Percentiles rank a stretch among this genome's conserved stretches.
These are phyloP conservation scores for Strigamia crassipes DNA, from an alignment of 2,888 invertebrate species.

Conservation along the genomic window DNA sequence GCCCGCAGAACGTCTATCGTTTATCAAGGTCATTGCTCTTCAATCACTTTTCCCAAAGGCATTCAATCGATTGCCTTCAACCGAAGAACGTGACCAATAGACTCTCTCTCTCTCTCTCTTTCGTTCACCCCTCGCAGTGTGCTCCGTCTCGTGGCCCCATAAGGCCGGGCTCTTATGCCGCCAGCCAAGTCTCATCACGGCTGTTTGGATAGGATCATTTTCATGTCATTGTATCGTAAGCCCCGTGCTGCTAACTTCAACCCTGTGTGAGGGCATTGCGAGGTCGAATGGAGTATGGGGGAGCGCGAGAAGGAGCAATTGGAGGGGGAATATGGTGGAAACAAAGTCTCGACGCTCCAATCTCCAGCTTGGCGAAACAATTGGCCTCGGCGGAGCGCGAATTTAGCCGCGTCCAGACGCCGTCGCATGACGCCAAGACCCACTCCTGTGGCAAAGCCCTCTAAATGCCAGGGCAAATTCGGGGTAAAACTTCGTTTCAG, in stretches of 20 bases:
- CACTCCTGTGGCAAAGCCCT: conserved; percentile 40
- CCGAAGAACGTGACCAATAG: conserved; percentile 12
- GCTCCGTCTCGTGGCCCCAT: conserved; percentile 15
- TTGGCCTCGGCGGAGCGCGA: conserved; percentile 29
- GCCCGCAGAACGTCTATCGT: background rate
- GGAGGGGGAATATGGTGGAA: background rate
- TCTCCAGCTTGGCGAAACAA: conserved; percentile 45
- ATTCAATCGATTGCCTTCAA: conserved; percentile 27
- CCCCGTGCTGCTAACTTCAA: conserved; percentile 32
- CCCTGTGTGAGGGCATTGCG: conserved; percentile 5
- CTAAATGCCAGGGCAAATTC: conserved; percentile 48
- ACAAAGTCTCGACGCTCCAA: conserved; percentile 37
- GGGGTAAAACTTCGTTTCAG: conserved; percentile 49
- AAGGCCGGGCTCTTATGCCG: background rate
- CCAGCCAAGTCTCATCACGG: conserved; percentile 35
- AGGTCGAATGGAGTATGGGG: conserved; percentile 13
- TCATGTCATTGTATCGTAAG: conserved; percentile 45
- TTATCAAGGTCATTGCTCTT: conserved; percentile 35
- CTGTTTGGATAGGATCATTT: conserved; percentile 45
- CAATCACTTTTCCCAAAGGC: conserved; percentile 35
- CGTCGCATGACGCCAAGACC: background rate
- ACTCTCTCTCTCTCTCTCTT: background rate
- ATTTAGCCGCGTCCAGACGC: conserved; percentile 20
- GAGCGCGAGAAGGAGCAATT: background rate
- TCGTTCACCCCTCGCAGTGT: background rate